Percentiles rank a stretch among this genome's conserved stretches.
These are phyloP conservation scores for Diachrysia chrysitis DNA, from an alignment of 2,888 invertebrate genomes.

Conservation along the genomic window DNA sequence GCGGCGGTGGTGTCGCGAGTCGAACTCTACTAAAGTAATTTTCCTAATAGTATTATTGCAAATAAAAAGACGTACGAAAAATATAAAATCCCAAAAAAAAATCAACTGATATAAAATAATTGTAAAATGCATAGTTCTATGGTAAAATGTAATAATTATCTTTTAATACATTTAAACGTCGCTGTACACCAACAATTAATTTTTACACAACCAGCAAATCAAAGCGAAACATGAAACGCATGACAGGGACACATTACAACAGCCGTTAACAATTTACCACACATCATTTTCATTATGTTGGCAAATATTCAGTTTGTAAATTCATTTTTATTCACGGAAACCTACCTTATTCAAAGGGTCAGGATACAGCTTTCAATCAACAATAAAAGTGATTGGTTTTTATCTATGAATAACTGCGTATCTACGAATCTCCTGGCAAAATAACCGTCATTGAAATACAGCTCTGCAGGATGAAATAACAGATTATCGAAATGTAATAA, in stretches of 20 bases:
- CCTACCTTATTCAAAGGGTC: constrained; percentile 31
- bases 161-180: neutral
- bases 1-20: no score
- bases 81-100: no score
- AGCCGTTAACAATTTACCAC: constrained; percentile 16
- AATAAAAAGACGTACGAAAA: no score
- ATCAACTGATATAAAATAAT: neutral
- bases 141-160: neutral
- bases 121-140: neutral
- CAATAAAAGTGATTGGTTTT: constrained; percentile 55
- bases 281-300: constrained; percentile 30
- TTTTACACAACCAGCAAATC: neutral
- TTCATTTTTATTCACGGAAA: constrained; percentile 19
- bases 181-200: neutral
- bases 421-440: constrained; percentile 27
- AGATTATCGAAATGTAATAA: constrained; percentile 79
- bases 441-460: constrained; percentile 65
- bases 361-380: constrained; percentile 31
- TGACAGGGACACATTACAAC: neutral
- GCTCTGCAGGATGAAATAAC: constrained; percentile 66
- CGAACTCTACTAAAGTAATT: no score
- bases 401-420: constrained; percentile 51
- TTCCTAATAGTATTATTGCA: no score
- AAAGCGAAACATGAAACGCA: constrained; percentile 4
- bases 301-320: constrained; percentile 18